Conservation (phyloP, 2,113 vertebrate species). For the Ctenodactylus gundi region DNA sequence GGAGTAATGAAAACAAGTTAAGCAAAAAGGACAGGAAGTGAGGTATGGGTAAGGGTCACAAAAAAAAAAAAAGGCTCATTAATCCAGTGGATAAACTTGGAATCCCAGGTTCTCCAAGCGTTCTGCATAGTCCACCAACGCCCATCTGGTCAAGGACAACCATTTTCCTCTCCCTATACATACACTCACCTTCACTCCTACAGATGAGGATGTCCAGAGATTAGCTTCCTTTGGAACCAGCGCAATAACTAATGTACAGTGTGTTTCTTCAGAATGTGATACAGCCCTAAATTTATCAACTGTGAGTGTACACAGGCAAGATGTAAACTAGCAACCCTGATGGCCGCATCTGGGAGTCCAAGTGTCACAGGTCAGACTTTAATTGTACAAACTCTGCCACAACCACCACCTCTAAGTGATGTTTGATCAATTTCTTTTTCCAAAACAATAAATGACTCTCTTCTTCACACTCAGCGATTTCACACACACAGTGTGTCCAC, state of each 20-base stretch:
- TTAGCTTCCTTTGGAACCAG: background rate
- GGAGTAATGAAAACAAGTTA: background rate
- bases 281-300: background rate
- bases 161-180: background rate
- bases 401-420: background rate
- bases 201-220: background rate
- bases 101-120: background rate
- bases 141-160: background rate
- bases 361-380: background rate
- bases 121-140: background rate
- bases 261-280: background rate
- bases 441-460: background rate
- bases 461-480: background rate
- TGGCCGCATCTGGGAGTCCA: background rate
- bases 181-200: background rate
- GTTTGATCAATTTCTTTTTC: background rate
- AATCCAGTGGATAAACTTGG: background rate
- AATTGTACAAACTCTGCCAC: background rate
- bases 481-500: background rate
- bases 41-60: background rate
- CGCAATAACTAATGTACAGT: background rate
- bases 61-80: background rate
- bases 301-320: background rate
- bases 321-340: background rate
- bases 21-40: conserved; percentile 14